Conservation (phyloP, 2,113 vertebrate genomes). For the Trematomus loennbergii region DNA sequence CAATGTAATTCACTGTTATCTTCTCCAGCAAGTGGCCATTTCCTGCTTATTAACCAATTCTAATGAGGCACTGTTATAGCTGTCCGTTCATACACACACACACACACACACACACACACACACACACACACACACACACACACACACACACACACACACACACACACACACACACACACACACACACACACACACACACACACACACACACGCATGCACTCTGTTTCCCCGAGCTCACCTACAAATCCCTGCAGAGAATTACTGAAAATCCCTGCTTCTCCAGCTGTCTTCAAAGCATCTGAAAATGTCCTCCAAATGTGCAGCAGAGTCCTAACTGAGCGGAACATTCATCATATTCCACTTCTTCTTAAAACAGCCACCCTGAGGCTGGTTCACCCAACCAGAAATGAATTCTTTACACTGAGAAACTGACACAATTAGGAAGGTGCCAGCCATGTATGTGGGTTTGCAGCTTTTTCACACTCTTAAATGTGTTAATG, state of each 20-base stretch:
- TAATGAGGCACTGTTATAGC: conserved; percentile 55
- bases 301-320: conserved; percentile 41
- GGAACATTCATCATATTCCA: conserved; percentile 41
- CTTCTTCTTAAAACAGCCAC: conserved; percentile 19
- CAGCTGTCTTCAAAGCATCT: conserved; percentile 62
- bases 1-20: conserved; percentile 63
- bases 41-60: conserved; percentile 59
- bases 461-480: background rate
- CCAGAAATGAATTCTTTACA: conserved; percentile 44
- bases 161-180: background rate
- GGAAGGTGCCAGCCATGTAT: conserved; percentile 10
- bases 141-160: background rate
- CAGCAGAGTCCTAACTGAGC: conserved; percentile 34
- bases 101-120: background rate
- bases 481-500: too few species aligned
- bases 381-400: conserved; percentile 44
- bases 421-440: conserved; percentile 28
- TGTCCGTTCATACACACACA: conserved; percentile 32
- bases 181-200: too few species aligned
- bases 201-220: background rate
- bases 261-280: conserved; percentile 44
- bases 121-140: too few species aligned
- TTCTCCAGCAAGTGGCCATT: conserved; percentile 49
- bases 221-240: conserved; percentile 43
- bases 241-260: conserved; percentile 59